These are phyloP conservation scores for Pelmatolapia mariae DNA, from an alignment of 2,113 vertebrate genomes.

Conservation along the genomic window DNA sequence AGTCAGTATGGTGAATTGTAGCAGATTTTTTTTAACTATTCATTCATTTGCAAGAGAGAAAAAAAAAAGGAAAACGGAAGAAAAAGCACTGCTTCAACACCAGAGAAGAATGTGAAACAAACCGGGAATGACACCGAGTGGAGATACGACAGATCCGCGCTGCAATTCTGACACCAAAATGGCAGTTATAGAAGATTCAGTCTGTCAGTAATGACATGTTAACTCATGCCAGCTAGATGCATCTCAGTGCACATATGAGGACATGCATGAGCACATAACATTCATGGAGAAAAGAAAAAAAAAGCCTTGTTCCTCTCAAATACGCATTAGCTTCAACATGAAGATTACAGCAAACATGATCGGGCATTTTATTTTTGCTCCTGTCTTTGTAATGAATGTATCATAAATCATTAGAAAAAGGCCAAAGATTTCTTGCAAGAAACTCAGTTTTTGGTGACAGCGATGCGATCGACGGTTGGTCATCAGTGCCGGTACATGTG, in stretches of 20 bases:
- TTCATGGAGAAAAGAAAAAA: conserved; percentile 37
- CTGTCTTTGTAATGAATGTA: conserved; percentile 14
- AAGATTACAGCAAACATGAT: conserved; percentile 45
- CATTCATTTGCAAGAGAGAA: conserved; percentile 4
- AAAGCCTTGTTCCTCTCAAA: conserved; percentile 5
- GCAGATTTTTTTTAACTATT: neutral
- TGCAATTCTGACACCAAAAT: conserved; percentile 27
- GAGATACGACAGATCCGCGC: conserved; percentile 6
- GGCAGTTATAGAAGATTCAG: conserved; percentile 13
- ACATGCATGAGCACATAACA: conserved; percentile 65
- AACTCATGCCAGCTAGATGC: conserved; percentile 50
- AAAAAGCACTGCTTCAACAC: conserved; percentile 24
- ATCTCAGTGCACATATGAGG: conserved; percentile 49
- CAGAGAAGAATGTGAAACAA: conserved; percentile 26
- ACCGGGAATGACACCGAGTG: conserved; percentile 4
- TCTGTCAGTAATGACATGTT: conserved; percentile 37
- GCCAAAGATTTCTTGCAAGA: conserved; percentile 27
- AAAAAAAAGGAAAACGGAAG: conserved; percentile 2
- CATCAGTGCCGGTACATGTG: conserved; percentile 23
- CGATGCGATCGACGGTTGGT: conserved; percentile 13
- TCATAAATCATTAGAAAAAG: conserved; percentile 53
- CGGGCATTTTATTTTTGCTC: conserved; percentile 22
- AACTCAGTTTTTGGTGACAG: conserved; percentile 50
- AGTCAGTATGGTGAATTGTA: neutral
- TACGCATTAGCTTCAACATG: conserved; percentile 49